Evolutionary conservation across 1,140 invertebrate genomes (phyloP).

Genomic region (Hydropsyche tenuis): DNA sequence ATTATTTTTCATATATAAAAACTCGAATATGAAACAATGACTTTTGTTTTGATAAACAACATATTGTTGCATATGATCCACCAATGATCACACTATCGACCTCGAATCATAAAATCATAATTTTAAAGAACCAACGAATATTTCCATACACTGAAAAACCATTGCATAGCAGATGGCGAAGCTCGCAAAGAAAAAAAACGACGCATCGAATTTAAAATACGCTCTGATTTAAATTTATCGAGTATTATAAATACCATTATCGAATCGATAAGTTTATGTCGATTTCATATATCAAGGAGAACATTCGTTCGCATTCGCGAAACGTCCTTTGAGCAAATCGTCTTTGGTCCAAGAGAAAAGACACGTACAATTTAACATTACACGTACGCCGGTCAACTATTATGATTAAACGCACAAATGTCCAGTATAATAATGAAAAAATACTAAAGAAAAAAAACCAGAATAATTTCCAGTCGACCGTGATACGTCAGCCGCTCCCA

Average conservation of each 20-base stretch:
- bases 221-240: too few relatives aligned
- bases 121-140: too few relatives aligned
- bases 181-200: too few relatives aligned
- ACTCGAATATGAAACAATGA: neutral
- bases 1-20: too few relatives aligned
- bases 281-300: too few relatives aligned
- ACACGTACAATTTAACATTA: slow-evolving; percentile 19
- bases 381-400: slow-evolving; percentile 2
- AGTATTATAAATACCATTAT: too few relatives aligned
- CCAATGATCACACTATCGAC: neutral
- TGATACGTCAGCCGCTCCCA: slow-evolving; percentile 34
- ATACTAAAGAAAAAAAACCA: slow-evolving; percentile 13
- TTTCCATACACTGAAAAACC: too few relatives aligned
- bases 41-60: neutral
- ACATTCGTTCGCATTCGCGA: too few relatives aligned
- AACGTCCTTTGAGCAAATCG: too few relatives aligned
- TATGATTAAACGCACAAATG: slow-evolving; percentile 32
- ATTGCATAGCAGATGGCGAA: too few relatives aligned
- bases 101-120: neutral
- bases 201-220: too few relatives aligned
- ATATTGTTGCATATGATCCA: neutral
- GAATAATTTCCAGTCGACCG: slow-evolving; percentile 37
- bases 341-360: slow-evolving; percentile 9
- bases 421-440: slow-evolving; percentile 19
- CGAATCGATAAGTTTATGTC: too few relatives aligned